Base-by-base conservation (phyloP, 1,140 invertebrate species). In the Acarapis woodi region DNA sequence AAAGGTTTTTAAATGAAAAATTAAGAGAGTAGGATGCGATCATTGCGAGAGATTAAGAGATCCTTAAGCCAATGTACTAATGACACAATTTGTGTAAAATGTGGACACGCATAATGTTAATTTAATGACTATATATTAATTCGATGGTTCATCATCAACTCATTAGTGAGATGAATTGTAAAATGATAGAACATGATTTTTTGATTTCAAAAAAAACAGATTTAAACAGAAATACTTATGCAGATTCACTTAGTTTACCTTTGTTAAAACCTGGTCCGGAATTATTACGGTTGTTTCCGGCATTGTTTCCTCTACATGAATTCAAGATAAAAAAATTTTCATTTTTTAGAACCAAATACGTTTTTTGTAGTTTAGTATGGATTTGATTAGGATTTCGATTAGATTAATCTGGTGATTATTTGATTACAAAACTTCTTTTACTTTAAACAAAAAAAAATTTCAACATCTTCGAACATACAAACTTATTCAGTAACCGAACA, bases 251-350 rank as follows among this genome's bases (percentile, higher is more conserved):
- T 16, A 9, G 61, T 70, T 73, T 73, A 73, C 71, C 71, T 73
- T 73, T 73, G 63, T 71, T 72, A 70, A 63, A 73, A 71, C 67
- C 70, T 68, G 70, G 70, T 67, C 71, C 67, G 68, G 70, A 69
- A 63, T 60, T 66, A 70, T 55, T n/a, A 34, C 35, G 32, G 37
- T 40, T 35, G 29, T 22, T 31, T 43, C 39, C 43, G 40, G 35
- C 39, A 37, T 32, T 35, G 33, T 35, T 39, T 34, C 34, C 37
- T 42, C 25, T 42, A 35, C 8, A 36, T 33, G 18, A 35, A 39
- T 35, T 28, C 35, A 26, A 32, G 29, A 31, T 14, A 35, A 9
- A 46, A 35, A 32, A 19, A 38, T 39, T 28, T 38, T 34, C 22
- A 35, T 29, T 44, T 41, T 36, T n/a, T 21, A 28, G 28, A 37